phyloP scores from a whole-genome alignment of 2,797 vertebrate species.

The Muscicapa comitata region DNA sequence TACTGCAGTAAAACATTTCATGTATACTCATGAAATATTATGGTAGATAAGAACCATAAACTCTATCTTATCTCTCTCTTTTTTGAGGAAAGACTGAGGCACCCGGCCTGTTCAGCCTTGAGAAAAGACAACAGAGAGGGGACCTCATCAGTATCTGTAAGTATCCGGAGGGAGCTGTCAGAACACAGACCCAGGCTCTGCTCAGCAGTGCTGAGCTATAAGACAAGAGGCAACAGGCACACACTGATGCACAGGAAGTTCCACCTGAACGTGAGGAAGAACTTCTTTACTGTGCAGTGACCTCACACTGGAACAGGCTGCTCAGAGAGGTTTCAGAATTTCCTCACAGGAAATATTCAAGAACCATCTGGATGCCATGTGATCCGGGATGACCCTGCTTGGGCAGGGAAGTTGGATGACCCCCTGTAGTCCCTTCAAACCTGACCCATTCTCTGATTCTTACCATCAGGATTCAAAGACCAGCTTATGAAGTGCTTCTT shows the following conservation, averaged over 20 bases:
- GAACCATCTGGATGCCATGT: not conserved
- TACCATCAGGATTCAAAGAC: slow-evolving; percentile 82
- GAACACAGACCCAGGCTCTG: not conserved
- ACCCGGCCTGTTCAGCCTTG: not conserved
- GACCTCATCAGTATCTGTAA: not conserved
- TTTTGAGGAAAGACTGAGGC: not conserved
- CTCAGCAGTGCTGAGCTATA: too few species aligned
- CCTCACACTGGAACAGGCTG: accelerated
- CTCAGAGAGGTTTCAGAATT: not conserved
- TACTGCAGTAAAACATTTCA: not conserved
- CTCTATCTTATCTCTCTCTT: not conserved
- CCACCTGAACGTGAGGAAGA: not conserved
- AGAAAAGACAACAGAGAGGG: not conserved
- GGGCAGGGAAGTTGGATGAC: not conserved
- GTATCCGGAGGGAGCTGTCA: not conserved
- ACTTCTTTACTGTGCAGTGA: not conserved
- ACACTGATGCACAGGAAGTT: not conserved
- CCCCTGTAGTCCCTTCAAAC: not conserved
- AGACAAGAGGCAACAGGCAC: not conserved
- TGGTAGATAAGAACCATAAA: not conserved
- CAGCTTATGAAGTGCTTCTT: slow-evolving; percentile 89
- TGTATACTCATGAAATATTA: not conserved
- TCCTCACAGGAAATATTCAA: not conserved
- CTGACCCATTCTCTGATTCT: slow-evolving; percentile 24
- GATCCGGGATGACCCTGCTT: not conserved